These are phyloP conservation scores for Neodiprion fabricii DNA, from an alignment of 1,140 invertebrate genomes.

Conservation along the genomic window DNA sequence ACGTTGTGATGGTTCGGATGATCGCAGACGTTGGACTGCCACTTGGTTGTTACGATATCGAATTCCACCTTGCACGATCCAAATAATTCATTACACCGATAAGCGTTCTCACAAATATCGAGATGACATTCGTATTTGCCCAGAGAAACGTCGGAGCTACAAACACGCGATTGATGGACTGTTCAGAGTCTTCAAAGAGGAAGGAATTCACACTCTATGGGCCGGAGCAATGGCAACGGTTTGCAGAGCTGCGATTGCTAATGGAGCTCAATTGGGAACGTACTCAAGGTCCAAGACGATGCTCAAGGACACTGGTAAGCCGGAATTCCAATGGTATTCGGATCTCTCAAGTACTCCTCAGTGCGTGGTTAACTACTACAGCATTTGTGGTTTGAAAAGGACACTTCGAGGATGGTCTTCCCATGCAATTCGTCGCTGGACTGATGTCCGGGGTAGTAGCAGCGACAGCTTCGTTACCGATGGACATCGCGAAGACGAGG, in stretches of 20 bases:
- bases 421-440: constrained; percentile 87
- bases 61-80: background rate
- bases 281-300: constrained; percentile 76
- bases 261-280: constrained; percentile 75
- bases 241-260: constrained; percentile 70
- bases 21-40: constrained; percentile 74
- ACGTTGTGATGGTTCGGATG: constrained; percentile 71
- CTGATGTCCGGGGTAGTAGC: constrained; percentile 96
- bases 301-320: constrained; percentile 57
- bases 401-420: constrained; percentile 61
- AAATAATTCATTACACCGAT: background rate
- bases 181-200: constrained; percentile 68
- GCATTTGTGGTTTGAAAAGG: background rate
- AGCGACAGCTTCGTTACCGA: constrained; percentile 92
- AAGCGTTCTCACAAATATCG: background rate
- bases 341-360: background rate
- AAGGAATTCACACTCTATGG: constrained; percentile 73
- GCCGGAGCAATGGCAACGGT: constrained; percentile 65
- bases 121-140: background rate
- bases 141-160: constrained; percentile 69
- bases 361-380: background rate
- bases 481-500: constrained; percentile 96
- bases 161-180: constrained; percentile 73
- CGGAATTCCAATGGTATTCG: background rate
- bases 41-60: constrained; percentile 39